These are phyloP conservation scores for Andrena bicolor DNA, from an alignment of 2,888 invertebrate genomes.

Conservation along the genomic window DNA sequence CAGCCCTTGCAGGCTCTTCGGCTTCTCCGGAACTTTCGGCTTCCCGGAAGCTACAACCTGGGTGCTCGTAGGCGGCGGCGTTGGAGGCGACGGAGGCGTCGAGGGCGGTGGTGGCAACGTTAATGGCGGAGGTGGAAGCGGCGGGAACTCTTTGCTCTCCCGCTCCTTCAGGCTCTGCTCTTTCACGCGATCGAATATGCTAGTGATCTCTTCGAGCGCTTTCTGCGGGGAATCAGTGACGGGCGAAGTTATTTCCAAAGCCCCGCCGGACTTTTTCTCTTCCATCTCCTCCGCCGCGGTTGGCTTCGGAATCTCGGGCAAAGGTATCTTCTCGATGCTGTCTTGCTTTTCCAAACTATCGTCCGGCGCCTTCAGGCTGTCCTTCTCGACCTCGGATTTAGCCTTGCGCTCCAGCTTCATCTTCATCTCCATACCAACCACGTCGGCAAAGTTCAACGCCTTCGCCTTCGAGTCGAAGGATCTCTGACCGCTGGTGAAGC, in stretches of 20 bases:
- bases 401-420: slow-evolving; percentile 78
- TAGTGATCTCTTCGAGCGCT: neutral
- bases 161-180: neutral
- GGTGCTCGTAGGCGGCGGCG: neutral
- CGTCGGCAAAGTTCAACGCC: slow-evolving; percentile 78
- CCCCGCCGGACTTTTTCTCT: neutral
- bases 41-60: slow-evolving; percentile 4
- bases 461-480: slow-evolving; percentile 69
- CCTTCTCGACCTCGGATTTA: slow-evolving; percentile 71
- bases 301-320: slow-evolving; percentile 80
- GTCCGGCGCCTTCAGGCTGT: slow-evolving; percentile 78
- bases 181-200: neutral
- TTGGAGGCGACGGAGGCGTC: neutral
- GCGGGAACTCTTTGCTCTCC: slow-evolving; percentile 7
- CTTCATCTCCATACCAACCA: slow-evolving; percentile 81
- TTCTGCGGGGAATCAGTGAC: neutral
- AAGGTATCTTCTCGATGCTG: slow-evolving; percentile 82
- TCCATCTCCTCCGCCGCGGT: neutral
- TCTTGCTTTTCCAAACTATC: slow-evolving; percentile 81
- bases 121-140: no score
- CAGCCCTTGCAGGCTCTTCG: slow-evolving; percentile 70
- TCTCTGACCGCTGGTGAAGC: slow-evolving; percentile 39
- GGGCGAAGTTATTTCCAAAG: neutral
- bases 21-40: slow-evolving; percentile 64
- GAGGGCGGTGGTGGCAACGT: no score